Evolutionary conservation across 1,140 invertebrate species (phyloP), one percentile per base, ranked within the genome.

Genomic region (Drosophila malerkotliana): DNA sequence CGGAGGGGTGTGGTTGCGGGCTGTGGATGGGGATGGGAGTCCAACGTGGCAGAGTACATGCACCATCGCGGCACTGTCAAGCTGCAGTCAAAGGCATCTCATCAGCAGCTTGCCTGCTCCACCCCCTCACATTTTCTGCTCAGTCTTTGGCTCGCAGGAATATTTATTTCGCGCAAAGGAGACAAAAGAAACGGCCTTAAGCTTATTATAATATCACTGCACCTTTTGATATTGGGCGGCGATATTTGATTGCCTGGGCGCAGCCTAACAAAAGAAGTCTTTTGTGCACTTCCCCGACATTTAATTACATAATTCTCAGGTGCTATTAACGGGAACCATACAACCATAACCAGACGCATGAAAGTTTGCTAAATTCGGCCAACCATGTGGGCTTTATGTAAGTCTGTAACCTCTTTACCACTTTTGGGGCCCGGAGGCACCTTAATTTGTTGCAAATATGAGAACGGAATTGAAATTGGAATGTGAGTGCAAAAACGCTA

Each of bases 61-160:
- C 73, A 48, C 71, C 59, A 69, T 30, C 64, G 49, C 49, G 67
- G 67, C 67, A 37, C 37, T 62, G 71, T 57, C 44, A 62, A 51
- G 30, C 37, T 72, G 71, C 61, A 68, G 57, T 72, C 72, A 80
- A 64, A 54, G 59, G 81, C 67, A 77, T 61, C 72, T 80, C 72
- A 73, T 73, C 62, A 73, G 21, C 28, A 26, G 18, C 34, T 37
- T 56, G 39, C 21, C 34, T 39, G 45, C 8, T 34, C 34, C 5
- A 8, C 41, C 9, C 64, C 15, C 15, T 15, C 1, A 63, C 39
- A 24, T 45, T 57, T 32, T 57, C 15, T 9, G 8, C 49, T 58
- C 26, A 41, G 10, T n/a, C 34, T 37, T 37, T 37, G 34, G 12
- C 34, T 37, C 28, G 44, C 39, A 55, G 44, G 48, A 63, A 52